These are phyloP conservation scores for Podiceps cristatus DNA, from an alignment of 2,113 vertebrate species.

Conservation along the genomic window DNA sequence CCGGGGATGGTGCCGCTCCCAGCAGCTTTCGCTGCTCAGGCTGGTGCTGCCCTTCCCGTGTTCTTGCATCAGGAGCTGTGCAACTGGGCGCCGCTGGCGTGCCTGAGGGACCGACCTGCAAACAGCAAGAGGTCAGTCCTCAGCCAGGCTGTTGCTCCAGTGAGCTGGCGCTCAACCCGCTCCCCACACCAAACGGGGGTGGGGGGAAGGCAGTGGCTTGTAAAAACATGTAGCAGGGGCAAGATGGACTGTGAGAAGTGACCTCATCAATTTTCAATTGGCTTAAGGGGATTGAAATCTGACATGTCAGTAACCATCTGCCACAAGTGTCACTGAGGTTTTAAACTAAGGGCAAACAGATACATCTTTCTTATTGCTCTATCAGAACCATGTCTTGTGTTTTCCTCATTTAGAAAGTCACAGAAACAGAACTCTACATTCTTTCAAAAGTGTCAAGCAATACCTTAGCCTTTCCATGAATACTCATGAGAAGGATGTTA, in stretches of 20 bases:
- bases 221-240: neutral
- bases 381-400: neutral
- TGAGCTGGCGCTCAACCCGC: neutral
- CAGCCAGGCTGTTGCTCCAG: neutral
- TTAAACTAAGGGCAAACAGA: neutral
- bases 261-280: neutral
- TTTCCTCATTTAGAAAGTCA: neutral
- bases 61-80: neutral
- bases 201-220: too few species aligned
- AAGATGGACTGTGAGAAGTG: accelerated
- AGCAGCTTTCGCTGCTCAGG: accelerated
- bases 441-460: neutral
- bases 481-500: neutral
- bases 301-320: neutral
- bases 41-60: neutral
- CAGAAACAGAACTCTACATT: neutral
- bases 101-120: neutral
- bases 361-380: neutral
- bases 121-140: neutral
- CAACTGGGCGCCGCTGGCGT: accelerated
- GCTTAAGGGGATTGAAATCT: neutral
- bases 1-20: accelerated
- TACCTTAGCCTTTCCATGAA: neutral
- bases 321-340: neutral
- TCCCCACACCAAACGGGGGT: accelerated